A percentile compares a stretch with the other conserved stretches of the same genome.
These are phyloP conservation scores for Orientallactaga sibirica DNA, from an alignment of 2,797 vertebrate genomes.

Conservation along the genomic window DNA sequence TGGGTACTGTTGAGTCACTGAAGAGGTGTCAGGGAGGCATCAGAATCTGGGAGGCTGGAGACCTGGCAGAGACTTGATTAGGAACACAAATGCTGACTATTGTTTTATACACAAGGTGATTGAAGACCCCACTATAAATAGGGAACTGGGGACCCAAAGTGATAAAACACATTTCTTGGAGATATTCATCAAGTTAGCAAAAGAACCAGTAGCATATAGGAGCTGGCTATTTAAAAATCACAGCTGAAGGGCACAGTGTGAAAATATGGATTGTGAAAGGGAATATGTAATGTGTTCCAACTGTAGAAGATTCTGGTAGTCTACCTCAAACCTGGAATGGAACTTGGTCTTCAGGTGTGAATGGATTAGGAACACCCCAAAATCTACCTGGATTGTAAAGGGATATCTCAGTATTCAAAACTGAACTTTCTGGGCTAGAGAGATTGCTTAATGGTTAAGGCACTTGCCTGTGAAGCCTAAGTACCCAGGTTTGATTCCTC, in stretches of 20 bases:
- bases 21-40: background rate
- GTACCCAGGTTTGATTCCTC: too few species aligned
- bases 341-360: background rate
- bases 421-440: background rate
- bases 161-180: background rate
- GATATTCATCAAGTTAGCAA: conserved; percentile 11
- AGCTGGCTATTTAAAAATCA: background rate
- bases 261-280: background rate
- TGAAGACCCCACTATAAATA: background rate
- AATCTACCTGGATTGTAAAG: background rate
- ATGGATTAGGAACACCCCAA: too few species aligned
- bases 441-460: too few species aligned
- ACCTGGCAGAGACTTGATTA: background rate
- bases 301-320: background rate
- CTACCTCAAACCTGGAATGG: background rate
- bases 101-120: background rate
- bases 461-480: too few species aligned
- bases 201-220: background rate
- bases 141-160: background rate
- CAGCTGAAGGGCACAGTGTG: background rate
- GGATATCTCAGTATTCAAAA: background rate
- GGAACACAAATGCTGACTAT: background rate
- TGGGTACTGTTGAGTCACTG: background rate
- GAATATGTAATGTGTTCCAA: background rate
- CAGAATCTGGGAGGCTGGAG: background rate